Evolutionary conservation across 2,113 vertebrate genomes (phyloP).

Genomic region (Psephotus haematonotus): DNA sequence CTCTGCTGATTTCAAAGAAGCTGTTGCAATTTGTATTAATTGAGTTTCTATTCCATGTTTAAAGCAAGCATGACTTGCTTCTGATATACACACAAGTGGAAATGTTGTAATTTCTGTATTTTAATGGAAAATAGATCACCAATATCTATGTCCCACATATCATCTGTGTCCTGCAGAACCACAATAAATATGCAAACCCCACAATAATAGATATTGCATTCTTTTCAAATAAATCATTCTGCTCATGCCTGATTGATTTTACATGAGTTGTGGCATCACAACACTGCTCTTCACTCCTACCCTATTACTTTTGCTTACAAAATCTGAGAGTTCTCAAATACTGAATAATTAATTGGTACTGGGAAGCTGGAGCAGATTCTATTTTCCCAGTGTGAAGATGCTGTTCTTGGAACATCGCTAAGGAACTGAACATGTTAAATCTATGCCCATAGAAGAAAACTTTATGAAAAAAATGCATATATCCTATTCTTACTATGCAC

Average conservation of each 20-base stretch:
- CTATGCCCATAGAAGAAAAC: background rate
- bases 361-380: background rate
- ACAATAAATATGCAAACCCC: background rate
- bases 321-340: background rate
- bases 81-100: background rate
- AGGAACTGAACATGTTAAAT: background rate
- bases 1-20: background rate
- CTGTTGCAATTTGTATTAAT: background rate
- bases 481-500: background rate
- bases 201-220: background rate
- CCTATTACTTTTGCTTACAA: background rate
- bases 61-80: background rate
- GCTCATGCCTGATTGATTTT: background rate
- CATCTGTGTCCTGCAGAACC: background rate
- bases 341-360: background rate
- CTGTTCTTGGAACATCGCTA: background rate
- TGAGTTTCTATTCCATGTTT: background rate
- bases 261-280: background rate
- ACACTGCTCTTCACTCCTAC: background rate
- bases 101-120: background rate
- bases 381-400: background rate
- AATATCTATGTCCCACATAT: background rate
- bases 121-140: background rate
- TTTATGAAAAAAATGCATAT: background rate
- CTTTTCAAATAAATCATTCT: background rate